Conservation (phyloP, 2,888 invertebrate species). For the Melanotus villosus region DNA sequence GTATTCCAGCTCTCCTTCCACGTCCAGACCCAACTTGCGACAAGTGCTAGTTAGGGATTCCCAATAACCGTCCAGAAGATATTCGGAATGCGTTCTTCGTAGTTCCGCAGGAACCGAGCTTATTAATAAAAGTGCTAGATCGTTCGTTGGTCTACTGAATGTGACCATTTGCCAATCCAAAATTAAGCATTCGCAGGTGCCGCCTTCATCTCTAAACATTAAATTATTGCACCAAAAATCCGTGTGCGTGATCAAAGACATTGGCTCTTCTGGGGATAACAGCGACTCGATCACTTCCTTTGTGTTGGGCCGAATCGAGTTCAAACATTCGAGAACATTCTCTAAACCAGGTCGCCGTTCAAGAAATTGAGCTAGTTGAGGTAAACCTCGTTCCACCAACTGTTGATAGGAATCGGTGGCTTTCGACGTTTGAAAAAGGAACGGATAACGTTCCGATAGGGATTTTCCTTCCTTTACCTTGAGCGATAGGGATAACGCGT, state of each 20-base stretch:
- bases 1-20: constrained; percentile 72
- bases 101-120: constrained; percentile 82
- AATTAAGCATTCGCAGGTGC: constrained; percentile 76
- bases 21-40: constrained; percentile 74
- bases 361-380: constrained; percentile 81
- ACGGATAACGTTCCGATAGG: constrained; percentile 73
- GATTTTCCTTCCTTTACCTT: constrained; percentile 71
- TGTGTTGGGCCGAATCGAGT: constrained; percentile 75
- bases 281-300: constrained; percentile 81
- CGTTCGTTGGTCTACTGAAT: constrained; percentile 83
- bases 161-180: constrained; percentile 91
- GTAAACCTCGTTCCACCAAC: constrained; percentile 82
- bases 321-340: constrained; percentile 74
- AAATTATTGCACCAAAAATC: constrained; percentile 90
- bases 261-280: constrained; percentile 79
- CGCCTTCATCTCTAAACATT: constrained; percentile 73
- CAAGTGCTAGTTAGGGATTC: constrained; percentile 75
- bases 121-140: constrained; percentile 80
- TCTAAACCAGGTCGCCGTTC: constrained; percentile 77
- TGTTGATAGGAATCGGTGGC: constrained; percentile 87
- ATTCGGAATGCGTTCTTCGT: constrained; percentile 75
- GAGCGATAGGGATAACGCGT: constrained; percentile 79
- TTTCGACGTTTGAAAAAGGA: constrained; percentile 83
- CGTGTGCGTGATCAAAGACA: constrained; percentile 84
- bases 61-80: constrained; percentile 81